Evolutionary conservation across 1,140 invertebrate genomes (phyloP), one percentile per base, ranked within the genome.

Genomic region (Chelonus insularis): DNA sequence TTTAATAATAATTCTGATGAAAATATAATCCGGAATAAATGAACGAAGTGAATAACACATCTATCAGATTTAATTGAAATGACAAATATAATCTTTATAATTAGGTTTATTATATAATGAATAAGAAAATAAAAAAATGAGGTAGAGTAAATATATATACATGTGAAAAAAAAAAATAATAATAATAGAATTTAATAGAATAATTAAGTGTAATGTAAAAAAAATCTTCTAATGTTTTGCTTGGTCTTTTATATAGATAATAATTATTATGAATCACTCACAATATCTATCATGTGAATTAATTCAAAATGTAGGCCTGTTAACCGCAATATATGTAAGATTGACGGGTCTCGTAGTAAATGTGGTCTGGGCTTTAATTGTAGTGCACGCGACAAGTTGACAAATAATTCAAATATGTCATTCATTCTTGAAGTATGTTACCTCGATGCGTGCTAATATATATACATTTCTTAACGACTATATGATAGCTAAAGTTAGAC

Each of bases 331-430:
- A 56, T 14, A 25, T 54, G 29, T 29, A 56, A 45, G 43, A 55
- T 50, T 56, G 18, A 60, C 34, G 52, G 43, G 45, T 29, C 39
- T 47, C 20, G 18, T 62, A 68, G 63, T 59, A 69, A 69, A 63
- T 65, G 63, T 72, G 71, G 71, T 72, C 66, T 67, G 69, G 71
- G 71, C 70, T 72, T 72, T 72, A 72, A 72, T 45, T 20, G 64
- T 72, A 72, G 67, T 60, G 12, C 60, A 63, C 39, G 29, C 43
- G 34, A 43, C 56, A 23, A 48, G 52, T 47, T n/a, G 4, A 50
- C 32, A 34, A 25, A 21, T 36, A 12, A 48, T 45, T 37, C n/a
- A 56, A 56, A 54, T 61, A 1, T 54, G 6, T 45, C 16, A 39
- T 36, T 60, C 32, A 21, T 29, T 39, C 23, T 29, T 29, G 25